phyloP scores from a whole-genome alignment of 2,113 vertebrate species.

The Myotis yumanensis region DNA sequence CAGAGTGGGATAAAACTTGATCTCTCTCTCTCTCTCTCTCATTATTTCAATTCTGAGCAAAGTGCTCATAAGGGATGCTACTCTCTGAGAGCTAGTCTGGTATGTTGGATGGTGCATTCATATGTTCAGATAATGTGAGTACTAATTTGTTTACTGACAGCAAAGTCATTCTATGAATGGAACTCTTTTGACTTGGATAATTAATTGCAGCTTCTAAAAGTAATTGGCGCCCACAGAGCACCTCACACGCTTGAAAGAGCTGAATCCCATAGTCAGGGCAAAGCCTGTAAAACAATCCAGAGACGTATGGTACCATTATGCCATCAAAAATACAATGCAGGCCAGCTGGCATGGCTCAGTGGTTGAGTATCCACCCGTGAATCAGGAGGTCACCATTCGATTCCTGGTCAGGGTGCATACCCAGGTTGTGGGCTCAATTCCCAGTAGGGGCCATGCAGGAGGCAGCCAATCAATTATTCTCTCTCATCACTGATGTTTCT shows the following conservation, averaged over 20 bases:
- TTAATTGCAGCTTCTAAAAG: background rate
- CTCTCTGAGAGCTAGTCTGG: background rate
- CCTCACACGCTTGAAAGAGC: background rate
- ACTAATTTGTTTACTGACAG: conserved; percentile 1
- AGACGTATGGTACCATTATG: background rate
- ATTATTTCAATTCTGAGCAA: conserved; percentile 27
- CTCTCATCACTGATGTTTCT: too few species aligned
- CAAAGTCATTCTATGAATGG: background rate
- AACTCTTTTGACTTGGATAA: background rate
- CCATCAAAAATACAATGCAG: background rate
- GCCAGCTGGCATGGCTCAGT: too few species aligned
- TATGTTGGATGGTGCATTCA: background rate
- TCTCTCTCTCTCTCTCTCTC: background rate
- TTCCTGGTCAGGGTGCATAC: too few species aligned
- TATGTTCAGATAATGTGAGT: background rate
- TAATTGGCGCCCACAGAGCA: background rate
- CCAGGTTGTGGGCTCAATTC: too few species aligned
- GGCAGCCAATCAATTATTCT: too few species aligned
- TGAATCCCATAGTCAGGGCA: background rate
- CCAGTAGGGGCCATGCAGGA: too few species aligned
- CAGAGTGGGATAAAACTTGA: background rate
- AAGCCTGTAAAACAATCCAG: background rate
- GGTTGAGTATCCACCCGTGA: too few species aligned
- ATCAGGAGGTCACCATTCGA: too few species aligned
- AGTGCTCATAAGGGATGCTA: background rate